Evolutionary conservation across 2,797 vertebrate genomes (phyloP).

Genomic region (Acropternis orthonyx): DNA sequence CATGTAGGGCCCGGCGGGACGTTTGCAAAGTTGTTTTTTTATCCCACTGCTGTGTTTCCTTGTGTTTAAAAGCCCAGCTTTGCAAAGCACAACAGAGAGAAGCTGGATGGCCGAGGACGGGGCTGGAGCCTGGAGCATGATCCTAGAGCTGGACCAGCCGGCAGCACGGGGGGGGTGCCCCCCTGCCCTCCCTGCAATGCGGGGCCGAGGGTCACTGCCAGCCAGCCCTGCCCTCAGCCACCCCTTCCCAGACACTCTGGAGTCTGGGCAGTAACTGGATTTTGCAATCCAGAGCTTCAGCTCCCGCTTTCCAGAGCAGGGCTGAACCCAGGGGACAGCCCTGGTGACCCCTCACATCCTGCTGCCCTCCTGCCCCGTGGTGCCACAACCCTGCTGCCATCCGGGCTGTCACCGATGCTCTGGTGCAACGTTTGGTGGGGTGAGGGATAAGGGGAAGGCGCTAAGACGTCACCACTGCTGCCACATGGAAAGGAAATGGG

Average conservation of each 20-base stretch:
- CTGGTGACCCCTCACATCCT: neutral
- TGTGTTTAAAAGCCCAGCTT: neutral
- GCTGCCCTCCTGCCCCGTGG: neutral
- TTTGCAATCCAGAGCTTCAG: neutral
- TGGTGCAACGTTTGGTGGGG: neutral
- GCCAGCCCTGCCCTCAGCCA: neutral
- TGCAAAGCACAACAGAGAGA: fast-evolving
- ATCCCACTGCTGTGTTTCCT: neutral
- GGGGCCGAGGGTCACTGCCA: neutral
- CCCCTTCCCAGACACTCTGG: fast-evolving
- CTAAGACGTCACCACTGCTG: fast-evolving
- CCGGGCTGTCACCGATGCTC: neutral
- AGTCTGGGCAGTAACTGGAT: fast-evolving
- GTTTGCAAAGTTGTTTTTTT: neutral
- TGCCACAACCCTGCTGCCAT: neutral
- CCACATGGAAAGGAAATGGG: neutral
- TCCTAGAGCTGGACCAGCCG: neutral
- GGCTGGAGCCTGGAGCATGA: neutral
- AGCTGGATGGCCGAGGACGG: no score
- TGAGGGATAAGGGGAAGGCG: neutral
- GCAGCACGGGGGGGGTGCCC: neutral
- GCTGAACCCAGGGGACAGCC: neutral
- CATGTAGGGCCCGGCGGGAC: neutral
- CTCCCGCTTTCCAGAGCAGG: neutral
- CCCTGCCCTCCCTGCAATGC: no score